Base-by-base conservation (phyloP, 2,888 invertebrate genomes). In the Philhelius pedissequus region DNA sequence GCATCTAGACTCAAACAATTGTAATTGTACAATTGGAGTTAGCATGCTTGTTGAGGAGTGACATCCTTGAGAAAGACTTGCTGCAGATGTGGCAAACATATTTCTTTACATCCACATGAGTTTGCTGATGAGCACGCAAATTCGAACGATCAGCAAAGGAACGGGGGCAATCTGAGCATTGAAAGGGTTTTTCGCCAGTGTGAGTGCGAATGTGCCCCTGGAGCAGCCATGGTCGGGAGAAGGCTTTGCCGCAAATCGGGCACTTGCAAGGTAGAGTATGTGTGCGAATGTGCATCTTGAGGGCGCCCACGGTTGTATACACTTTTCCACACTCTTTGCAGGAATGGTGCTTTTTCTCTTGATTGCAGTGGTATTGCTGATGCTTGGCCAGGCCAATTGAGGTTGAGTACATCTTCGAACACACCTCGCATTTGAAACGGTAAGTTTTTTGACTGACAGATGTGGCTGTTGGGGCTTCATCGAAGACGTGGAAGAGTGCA, bases 301-400 rank as follows among this genome's bases (percentile, higher is more conserved):
- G 88, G 0, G 91, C 91, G 5, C 91, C 91, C 18, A 90, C 87
- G 6, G 91, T 89, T n/a, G 90, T 91, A 71, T 91, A 91, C 9
- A 89, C 87, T 80, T 91, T 91, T 43, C 91, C 91, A 54, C 91
- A 91, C 18, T 90, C 89, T 52, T 91, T 88, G 52, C 91, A 91
- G 15, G 89, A 87, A 73, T 91, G 90, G 43, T 96, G 95, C 91
- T 97, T 98, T 91, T 97, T 95, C 68, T 97, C 96, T 60, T 95
- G 94, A 86, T 96, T 95, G 64, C 96, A 98, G 89, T 99, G 98
- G 92, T 98, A 98, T 91, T 98, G 98, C 83, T 97, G 95, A 90
- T 99, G 99, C 92, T 99, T 99, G 1, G 97, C 96, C 15, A 99
- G 93, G 0, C 98, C 99, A 60, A 98, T 97, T 89, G 96, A 97